phyloP scores from a whole-genome alignment of 23 tunicate species.

The Ascidia mentula region DNA sequence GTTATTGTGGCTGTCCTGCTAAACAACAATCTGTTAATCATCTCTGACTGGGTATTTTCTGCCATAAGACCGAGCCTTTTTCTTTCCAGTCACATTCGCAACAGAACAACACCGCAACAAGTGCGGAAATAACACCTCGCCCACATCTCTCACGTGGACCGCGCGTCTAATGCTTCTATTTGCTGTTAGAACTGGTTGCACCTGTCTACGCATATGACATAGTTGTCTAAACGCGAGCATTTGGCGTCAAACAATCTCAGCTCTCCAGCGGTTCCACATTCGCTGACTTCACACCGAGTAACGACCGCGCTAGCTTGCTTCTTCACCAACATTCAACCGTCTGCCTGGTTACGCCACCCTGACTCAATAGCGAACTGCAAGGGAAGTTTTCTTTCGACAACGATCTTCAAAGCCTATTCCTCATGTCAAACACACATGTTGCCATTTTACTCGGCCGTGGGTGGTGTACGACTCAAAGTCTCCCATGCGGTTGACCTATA shows the following conservation, averaged over 20 bases:
- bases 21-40: slow-evolving; percentile 6
- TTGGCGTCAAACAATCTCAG: not conserved
- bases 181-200: not conserved
- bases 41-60: not conserved
- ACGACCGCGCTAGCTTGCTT: no score
- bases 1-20: not conserved
- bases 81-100: not conserved
- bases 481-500: slow-evolving; percentile 7
- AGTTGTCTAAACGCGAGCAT: not conserved
- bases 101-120: not conserved
- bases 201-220: not conserved
- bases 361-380: not conserved
- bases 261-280: no score
- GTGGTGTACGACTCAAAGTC: not conserved
- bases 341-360: no score
- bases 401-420: not conserved
- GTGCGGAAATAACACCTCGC: slow-evolving; percentile 8
- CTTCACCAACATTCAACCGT: no score
- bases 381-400: not conserved
- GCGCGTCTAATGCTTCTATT: not conserved
- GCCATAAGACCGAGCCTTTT: not conserved
- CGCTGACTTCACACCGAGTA: no score
- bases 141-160: not conserved
- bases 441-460: slow-evolving; percentile 1
- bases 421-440: not conserved